Conservation (phyloP, 2,888 invertebrate genomes). For the Acleris laterana region DNA sequence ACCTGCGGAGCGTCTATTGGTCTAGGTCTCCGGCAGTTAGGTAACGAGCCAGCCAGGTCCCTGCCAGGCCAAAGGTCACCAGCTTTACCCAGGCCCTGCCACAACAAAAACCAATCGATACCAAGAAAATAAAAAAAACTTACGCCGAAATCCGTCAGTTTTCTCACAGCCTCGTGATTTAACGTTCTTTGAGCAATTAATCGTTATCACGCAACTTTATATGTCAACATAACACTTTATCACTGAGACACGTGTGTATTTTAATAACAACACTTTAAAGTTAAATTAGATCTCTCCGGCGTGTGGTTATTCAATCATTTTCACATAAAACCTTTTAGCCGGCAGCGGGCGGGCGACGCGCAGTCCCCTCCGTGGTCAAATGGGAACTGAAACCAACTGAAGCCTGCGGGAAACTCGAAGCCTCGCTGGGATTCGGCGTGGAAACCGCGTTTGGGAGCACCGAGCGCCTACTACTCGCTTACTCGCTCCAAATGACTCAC, state of each 20-base stretch:
- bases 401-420: conserved; percentile 79
- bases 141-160: conserved; percentile 49
- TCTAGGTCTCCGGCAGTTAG: conserved; percentile 53
- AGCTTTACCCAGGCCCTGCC: conserved; percentile 65
- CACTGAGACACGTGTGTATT: conserved; percentile 44
- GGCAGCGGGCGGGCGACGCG: conserved; percentile 46
- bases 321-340: conserved; percentile 58
- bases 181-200: conserved; percentile 42
- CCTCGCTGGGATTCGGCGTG: conserved; percentile 73
- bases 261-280: conserved; percentile 46
- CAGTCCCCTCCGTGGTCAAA: conserved; percentile 56
- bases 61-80: conserved; percentile 61
- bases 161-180: conserved; percentile 40
- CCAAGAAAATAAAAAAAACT: conserved; percentile 41
- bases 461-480: conserved; percentile 51
- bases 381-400: conserved; percentile 62
- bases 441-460: conserved; percentile 53
- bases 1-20: conserved; percentile 17
- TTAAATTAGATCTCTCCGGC: conserved; percentile 40
- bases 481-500: conserved; percentile 56
- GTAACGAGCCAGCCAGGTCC: conserved; percentile 61
- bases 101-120: conserved; percentile 69
- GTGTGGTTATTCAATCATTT: conserved; percentile 75
- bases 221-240: conserved; percentile 42
- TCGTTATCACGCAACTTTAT: conserved; percentile 34